Evolutionary conservation across 2,113 vertebrate genomes (phyloP), one percentile per base, ranked within the genome.

Genomic region (Vulpes vulpes): DNA sequence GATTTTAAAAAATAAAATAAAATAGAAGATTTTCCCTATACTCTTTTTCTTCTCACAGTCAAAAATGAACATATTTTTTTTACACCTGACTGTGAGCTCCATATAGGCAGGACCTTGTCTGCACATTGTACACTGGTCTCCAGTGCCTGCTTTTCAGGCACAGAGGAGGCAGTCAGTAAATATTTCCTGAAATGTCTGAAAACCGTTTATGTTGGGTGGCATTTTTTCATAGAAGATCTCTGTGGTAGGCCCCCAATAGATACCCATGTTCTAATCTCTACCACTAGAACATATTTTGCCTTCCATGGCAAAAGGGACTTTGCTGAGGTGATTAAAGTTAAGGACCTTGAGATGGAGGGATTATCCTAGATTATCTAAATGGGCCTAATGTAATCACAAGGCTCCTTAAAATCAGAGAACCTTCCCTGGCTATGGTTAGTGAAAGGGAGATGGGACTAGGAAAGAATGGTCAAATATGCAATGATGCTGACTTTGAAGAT

Each of bases 91-190:
- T 35, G 3, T 74, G 32, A 62, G 4, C 30, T 87, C 7, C 3
- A 0, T 5, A 5, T 3, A 11, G 23, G n/a, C 23, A 91, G 67
- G 15, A 17, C 8, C 27, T 35, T 8, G 0, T 53, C 30, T 55
- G 25, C 53, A 11, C 30, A 2, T 49, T 59, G 10, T 7, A 10
- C 5, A 5, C 10, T 30, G 1, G 14, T 22, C 11, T 1, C n/a
- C 23, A n/a, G 7, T 4, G 20, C 17, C 57, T 43, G 23, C 65
- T 67, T 67, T 32, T 32, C 27, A 32, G 64, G 27, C 10, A 20
- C 15, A 17, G 71, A 76, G 53, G 11, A 74, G n/a, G 8, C 5
- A 20, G 22, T 51, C n/a, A 3, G 25, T 55, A 65, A 83, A 32
- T 32, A 53, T 20, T 83, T 83, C 55, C 16, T 1, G 10, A 78